Percentiles rank a stretch among this genome's conserved stretches.
These are phyloP conservation scores for Erebia ligea DNA, from an alignment of 2,888 invertebrate genomes.

Conservation along the genomic window DNA sequence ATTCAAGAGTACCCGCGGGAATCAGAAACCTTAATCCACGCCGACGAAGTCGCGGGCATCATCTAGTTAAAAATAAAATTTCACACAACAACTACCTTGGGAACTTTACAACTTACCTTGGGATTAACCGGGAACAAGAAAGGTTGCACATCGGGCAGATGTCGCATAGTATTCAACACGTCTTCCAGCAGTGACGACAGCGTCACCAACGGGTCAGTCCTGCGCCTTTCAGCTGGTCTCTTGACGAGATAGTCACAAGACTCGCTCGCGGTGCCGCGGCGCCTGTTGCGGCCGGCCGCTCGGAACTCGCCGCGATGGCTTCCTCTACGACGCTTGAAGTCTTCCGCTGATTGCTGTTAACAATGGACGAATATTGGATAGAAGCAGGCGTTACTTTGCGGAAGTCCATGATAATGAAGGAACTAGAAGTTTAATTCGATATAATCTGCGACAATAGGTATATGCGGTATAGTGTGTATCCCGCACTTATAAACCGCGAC, in stretches of 20 bases:
- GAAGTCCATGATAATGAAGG: no score
- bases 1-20: no score
- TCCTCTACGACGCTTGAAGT: slow-evolving; percentile 90
- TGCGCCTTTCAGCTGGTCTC: slow-evolving; percentile 88
- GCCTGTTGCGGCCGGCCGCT: slow-evolving; percentile 55
- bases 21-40: no score
- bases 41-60: no score
- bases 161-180: slow-evolving; percentile 96
- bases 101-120: slow-evolving; percentile 87
- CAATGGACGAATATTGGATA: not conserved
- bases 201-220: slow-evolving; percentile 98
- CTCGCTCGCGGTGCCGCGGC: slow-evolving; percentile 67
- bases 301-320: slow-evolving; percentile 86
- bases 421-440: no score
- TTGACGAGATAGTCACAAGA: slow-evolving; percentile 92
- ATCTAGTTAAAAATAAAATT: no score
- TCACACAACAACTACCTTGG: no score
- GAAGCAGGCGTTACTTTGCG: no score
- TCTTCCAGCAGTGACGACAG: slow-evolving; percentile 95
- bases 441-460: no score
- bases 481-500: no score
- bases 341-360: slow-evolving; percentile 90
- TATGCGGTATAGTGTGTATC: no score
- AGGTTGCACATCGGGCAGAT: slow-evolving; percentile 95
- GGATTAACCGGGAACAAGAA: slow-evolving; percentile 97